Evolutionary conservation across 2,113 vertebrate genomes (phyloP).

Genomic region (Platichthys stellatus): DNA sequence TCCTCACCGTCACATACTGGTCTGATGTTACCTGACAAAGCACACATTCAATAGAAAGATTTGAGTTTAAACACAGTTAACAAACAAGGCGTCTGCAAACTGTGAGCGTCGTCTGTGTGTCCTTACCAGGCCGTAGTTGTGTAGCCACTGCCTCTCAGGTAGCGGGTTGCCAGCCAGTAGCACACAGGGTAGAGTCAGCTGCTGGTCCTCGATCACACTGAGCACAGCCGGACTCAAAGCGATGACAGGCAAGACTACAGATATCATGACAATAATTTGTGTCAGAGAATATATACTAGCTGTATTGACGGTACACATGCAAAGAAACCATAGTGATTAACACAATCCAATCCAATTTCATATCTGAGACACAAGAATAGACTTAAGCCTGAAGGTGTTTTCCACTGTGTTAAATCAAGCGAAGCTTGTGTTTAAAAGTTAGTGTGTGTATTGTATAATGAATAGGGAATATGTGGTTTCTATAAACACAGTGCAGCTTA

Average conservation of each 20-base stretch:
- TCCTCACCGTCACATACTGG: constrained; percentile 87
- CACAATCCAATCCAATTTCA: too few species aligned
- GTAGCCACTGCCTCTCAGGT: constrained; percentile 93
- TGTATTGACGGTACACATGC: too few species aligned
- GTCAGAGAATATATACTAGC: neutral
- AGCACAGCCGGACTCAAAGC: constrained; percentile 87
- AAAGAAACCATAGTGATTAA: too few species aligned
- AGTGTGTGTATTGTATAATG: neutral
- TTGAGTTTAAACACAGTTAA: neutral
- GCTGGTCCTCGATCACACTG: constrained; percentile 92
- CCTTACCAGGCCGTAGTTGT: constrained; percentile 89
- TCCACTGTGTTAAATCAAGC: too few species aligned
- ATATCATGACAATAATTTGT: constrained; percentile 8
- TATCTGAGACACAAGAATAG: too few species aligned
- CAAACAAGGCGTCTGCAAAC: neutral
- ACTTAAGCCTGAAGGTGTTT: too few species aligned
- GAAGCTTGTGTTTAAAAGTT: too few species aligned
- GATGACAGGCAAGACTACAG: constrained; percentile 89
- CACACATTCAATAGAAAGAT: neutral
- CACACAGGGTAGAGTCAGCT: constrained; percentile 91
- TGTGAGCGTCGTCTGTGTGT: neutral
- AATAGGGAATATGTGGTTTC: constrained; percentile 14
- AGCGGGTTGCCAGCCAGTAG: constrained; percentile 94
- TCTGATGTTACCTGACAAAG: constrained; percentile 86
- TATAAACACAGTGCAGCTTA: constrained; percentile 6